Base-by-base conservation (phyloP, 2,113 vertebrate species). In the Ciconia stormi region DNA sequence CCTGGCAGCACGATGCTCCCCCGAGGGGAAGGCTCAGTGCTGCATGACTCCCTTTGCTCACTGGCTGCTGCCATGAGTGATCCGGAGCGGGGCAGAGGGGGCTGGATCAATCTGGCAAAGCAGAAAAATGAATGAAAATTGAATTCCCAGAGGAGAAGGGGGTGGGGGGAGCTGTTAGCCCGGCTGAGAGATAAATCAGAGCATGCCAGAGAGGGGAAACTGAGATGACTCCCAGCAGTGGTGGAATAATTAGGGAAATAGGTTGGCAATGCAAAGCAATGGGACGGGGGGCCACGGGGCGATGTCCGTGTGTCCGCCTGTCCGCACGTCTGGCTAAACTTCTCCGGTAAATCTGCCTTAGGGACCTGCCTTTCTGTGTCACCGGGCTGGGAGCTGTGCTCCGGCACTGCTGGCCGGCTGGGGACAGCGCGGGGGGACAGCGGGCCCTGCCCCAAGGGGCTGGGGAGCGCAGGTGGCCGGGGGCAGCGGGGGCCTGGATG, bases 111-210 rank as follows among this genome's bases (percentile, higher is more conserved):
- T 98, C 98, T 95, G 96, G 95, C 93, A 96, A 94, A 87, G 97
- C 95, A 95, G 97, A 98, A 98, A 98, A 98, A 98, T 98, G 98
- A 98, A 98, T 98, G 98, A 98, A 98, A 98, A 98, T 98, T 98
- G 93, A 97, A 98, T 98, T 98, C 98, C 97, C 96, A 1, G 8
- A 72, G 96, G 97, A 97, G 97, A 91, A 93, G 58, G 95, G 74
- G 84, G 47, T 56, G 94, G 81, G 22, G 93, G 95, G 95, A 98
- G 97, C 97, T 97, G 95, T 96, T 98, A 97, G 94, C 95, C 91
- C 73, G 76, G 97, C 97, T 96, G 97, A 97, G 95, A 97, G 98
- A 98, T 98, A 98, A 98, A 98, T 98, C 98, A 98, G 93, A 97
- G 96, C 32, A 38, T 96, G 97, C 95, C 30, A 44, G 61, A 11